Evolutionary conservation across 2,888 invertebrate genomes (phyloP), one percentile per base, ranked within the genome.

Genomic region (Tiphia femorata): DNA sequence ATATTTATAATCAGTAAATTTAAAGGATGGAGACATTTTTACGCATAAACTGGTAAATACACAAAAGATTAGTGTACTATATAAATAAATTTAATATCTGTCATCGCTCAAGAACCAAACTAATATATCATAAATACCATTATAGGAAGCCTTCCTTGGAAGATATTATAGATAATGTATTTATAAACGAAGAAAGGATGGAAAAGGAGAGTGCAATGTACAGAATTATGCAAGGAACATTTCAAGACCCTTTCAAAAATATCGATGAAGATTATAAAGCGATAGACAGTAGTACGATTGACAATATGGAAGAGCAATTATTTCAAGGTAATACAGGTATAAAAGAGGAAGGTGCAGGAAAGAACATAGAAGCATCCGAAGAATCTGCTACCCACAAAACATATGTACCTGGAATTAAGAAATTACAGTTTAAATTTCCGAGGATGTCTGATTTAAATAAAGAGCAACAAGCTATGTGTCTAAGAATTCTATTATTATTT

Each of bases 141-240:
- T 64, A 38, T 35, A 80, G 80, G 80, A 49, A 66, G 47, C 70
- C 76, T 21, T 51, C 67, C 5, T 46, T 80, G 10, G 76, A 80
- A 27, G 81, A 82, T 30, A 54, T 82, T 1, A 30, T 80, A n/a
- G 78, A 80, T 10, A 40, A 70, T 29, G 64, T 59, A n/a, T 82
- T 81, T 29, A 40, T 82, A 1, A 46, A 61, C 3, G 62, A 66
- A 4, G 67, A 72, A 12, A 76, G 79, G 51, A 57, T 81, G 40
- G 49, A 70, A 27, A 58, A 46, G 2, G 78, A 81, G n/a, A 74
- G 79, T 49, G 67, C 64, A 1, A 77, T 76, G 73, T 72, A 76
- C 14, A 70, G 44, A 71, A 62, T 79, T 30, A 37, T 82, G 29
- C 56, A 58, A 17, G 79, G 74, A 4, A 64, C 29, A 5, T 78